These are phyloP conservation scores for Limnodromus scolopaceus DNA, from an alignment of 2,797 vertebrate species.

Conservation along the genomic window DNA sequence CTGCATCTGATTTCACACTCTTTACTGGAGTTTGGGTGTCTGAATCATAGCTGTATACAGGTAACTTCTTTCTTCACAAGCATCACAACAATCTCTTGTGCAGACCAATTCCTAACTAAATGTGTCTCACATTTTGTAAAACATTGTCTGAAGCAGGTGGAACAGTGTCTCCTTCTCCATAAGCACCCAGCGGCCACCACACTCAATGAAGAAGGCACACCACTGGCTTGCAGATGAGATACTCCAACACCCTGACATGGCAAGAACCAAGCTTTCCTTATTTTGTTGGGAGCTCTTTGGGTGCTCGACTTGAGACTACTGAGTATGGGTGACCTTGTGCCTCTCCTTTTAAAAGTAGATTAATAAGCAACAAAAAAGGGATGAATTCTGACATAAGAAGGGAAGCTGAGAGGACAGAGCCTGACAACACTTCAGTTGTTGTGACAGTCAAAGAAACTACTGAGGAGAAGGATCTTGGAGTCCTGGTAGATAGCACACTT, in stretches of 20 bases:
- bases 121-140: background rate
- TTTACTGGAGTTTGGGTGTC: background rate
- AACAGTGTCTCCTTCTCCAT: background rate
- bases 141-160: background rate
- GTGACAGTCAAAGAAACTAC: background rate
- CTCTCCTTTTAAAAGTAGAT: background rate
- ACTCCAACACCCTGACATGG: background rate
- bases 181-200: rapidly evolving
- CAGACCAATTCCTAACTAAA: background rate
- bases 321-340: background rate
- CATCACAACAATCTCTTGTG: background rate
- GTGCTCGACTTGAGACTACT: background rate
- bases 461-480: no score
- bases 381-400: background rate
- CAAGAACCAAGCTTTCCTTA: background rate
- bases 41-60: background rate
- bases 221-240: background rate
- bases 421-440: background rate
- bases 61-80: background rate
- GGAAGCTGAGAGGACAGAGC: background rate
- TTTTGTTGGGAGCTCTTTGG: no score
- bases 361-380: background rate
- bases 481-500: no score
- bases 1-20: background rate
- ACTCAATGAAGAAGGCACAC: background rate